Percentiles rank a stretch among this genome's conserved stretches.
phyloP scores from a whole-genome alignment of 2,113 vertebrate species.

The Emydocephalus ijimae region DNA sequence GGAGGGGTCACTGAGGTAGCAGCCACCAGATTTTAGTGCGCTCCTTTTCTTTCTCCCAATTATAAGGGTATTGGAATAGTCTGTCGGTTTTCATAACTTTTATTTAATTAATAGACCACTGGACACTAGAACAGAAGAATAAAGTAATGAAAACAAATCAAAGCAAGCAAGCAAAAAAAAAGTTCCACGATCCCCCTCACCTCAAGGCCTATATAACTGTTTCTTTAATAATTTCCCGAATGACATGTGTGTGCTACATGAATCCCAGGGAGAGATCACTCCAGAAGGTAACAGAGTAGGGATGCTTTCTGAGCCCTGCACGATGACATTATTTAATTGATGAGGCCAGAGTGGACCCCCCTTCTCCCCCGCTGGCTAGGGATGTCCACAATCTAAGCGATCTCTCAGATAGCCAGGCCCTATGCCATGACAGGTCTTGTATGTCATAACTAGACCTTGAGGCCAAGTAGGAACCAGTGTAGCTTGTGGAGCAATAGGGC shows the following conservation, averaged over 20 bases:
- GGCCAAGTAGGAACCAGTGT: background rate
- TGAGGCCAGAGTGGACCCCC: background rate
- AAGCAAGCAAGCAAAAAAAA: background rate
- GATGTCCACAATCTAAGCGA: background rate
- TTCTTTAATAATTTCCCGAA: background rate
- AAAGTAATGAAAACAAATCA: background rate
- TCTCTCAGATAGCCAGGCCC: background rate
- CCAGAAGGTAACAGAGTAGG: background rate
- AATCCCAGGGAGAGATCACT: background rate
- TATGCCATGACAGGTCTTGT: background rate
- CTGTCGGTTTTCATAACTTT: too few species aligned
- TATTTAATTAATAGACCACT: background rate
- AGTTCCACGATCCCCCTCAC: background rate
- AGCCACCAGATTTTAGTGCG: background rate
- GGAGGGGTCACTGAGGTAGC: background rate
- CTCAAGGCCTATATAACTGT: background rate
- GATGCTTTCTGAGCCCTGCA: background rate
- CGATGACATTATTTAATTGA: background rate
- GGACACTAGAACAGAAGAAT: background rate
- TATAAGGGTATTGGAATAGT: background rate
- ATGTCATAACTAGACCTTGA: background rate
- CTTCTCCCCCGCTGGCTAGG: background rate
- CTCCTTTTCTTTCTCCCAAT: background rate
- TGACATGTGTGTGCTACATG: background rate
- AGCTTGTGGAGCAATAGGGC: background rate